phyloP scores from a whole-genome alignment of 2,113 vertebrate species.

The Alaudala cheleensis region DNA sequence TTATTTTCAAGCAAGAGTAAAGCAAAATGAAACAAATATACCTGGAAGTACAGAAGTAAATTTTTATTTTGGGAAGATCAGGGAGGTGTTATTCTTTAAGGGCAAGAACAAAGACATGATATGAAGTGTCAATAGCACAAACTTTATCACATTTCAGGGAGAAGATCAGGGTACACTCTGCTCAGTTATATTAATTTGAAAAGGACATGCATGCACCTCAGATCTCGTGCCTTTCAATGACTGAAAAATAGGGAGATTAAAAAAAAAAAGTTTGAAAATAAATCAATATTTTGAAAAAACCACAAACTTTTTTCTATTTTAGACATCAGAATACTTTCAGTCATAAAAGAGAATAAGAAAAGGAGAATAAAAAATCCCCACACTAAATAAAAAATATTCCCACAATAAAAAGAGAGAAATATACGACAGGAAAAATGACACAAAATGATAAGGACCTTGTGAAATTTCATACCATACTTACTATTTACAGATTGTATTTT shows the following conservation, averaged over 20 bases:
- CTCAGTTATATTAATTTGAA: not conserved
- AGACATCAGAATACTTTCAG: not conserved
- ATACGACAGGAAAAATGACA: not conserved
- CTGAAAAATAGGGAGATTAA: not conserved
- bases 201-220: not conserved
- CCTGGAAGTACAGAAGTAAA: not conserved
- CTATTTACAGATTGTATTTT: constrained; percentile 4
- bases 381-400: not conserved
- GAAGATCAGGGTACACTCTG: not conserved
- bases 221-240: not conserved
- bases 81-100: not conserved
- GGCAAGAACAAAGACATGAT: not conserved
- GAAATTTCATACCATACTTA: not conserved
- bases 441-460: not conserved
- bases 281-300: not conserved
- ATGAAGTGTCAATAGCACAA: not conserved
- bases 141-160: not conserved
- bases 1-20: not conserved
- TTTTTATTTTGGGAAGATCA: not conserved
- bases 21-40: not conserved
- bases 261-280: not conserved
- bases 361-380: not conserved
- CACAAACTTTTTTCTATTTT: not conserved
- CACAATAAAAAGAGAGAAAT: not conserved
- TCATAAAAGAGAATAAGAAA: constrained; percentile 31